A percentile compares a stretch with the other conserved stretches of the same genome.
These are phyloP conservation scores for Hemibagrus guttatus DNA, from an alignment of 2,797 vertebrate species.

Conservation along the genomic window DNA sequence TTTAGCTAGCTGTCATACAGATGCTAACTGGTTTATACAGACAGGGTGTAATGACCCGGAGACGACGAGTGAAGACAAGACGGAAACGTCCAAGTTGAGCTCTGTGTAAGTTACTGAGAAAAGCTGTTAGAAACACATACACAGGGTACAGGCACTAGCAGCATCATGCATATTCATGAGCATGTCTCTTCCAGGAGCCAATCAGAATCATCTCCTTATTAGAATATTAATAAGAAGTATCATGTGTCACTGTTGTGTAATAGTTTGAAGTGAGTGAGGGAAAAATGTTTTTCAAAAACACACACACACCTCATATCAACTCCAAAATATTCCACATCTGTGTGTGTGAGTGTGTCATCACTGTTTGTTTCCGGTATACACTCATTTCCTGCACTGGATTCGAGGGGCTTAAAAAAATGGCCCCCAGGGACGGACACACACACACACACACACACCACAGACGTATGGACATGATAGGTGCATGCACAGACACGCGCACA, in stretches of 20 bases:
- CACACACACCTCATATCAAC: constrained; percentile 47
- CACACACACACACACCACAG: constrained; percentile 37
- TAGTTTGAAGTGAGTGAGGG: not conserved
- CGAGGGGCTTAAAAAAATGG: constrained; percentile 68
- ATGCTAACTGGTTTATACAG: not conserved
- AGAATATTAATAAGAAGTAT: not conserved
- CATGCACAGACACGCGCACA: not conserved
- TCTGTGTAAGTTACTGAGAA: not conserved
- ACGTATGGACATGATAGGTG: constrained; percentile 45
- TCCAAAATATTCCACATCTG: constrained; percentile 13
- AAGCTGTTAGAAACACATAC: not conserved
- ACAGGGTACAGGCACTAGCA: too few species aligned
- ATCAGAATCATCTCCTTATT: not conserved
- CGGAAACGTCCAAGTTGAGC: not conserved
- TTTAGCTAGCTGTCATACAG: not conserved
- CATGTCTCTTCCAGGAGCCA: not conserved
- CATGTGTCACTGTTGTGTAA: not conserved
- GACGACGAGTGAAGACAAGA: too few species aligned
- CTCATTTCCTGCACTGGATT: constrained; percentile 77
- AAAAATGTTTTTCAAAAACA: not conserved
- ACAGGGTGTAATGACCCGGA: too few species aligned
- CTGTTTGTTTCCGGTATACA: constrained; percentile 66
- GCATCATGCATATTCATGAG: not conserved
- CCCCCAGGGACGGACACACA: constrained; percentile 64
- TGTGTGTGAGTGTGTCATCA: constrained; percentile 31